Percentiles rank a stretch among this genome's conserved stretches.
These are phyloP conservation scores for Ictalurus furcatus DNA, from an alignment of 2,113 vertebrate species.

Conservation along the genomic window DNA sequence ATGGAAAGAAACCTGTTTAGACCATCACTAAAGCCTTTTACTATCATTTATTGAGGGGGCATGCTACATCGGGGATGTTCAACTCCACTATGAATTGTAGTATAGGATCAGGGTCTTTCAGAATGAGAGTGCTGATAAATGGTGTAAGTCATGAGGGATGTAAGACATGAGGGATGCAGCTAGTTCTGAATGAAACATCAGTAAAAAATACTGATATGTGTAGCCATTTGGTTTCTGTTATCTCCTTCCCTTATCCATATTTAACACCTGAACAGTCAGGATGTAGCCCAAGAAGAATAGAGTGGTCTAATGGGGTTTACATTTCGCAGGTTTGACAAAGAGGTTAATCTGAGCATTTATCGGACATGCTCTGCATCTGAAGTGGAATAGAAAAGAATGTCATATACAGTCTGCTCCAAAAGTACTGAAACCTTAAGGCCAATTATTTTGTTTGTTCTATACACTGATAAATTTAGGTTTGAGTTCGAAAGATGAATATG, in stretches of 20 bases:
- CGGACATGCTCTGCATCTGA: not conserved
- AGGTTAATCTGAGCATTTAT: not conserved
- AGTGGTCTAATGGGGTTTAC: not conserved
- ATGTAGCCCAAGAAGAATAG: not conserved
- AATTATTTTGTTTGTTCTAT: not conserved
- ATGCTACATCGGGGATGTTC: not conserved
- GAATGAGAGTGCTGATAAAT: not conserved
- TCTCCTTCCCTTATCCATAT: not conserved
- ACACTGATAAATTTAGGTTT: not conserved
- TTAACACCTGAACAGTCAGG: slow-evolving; percentile 9
- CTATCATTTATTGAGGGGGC: not conserved
- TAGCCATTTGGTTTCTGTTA: not conserved
- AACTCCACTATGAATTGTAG: not conserved
- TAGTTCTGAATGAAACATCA: not conserved
- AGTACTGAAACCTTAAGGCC: not conserved
- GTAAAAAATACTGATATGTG: not conserved
- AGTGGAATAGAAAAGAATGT: not conserved
- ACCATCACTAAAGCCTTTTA: not conserved
- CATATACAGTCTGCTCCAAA: not conserved
- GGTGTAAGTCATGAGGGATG: not conserved
- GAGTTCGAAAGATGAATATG: not conserved
- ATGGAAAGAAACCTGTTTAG: not conserved
- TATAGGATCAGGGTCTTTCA: not conserved
- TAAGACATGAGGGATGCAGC: not conserved
- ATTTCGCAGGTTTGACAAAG: not conserved